Evolutionary conservation across 2,888 invertebrate species (phyloP).

Genomic region (Drosophila setosimentum): DNA sequence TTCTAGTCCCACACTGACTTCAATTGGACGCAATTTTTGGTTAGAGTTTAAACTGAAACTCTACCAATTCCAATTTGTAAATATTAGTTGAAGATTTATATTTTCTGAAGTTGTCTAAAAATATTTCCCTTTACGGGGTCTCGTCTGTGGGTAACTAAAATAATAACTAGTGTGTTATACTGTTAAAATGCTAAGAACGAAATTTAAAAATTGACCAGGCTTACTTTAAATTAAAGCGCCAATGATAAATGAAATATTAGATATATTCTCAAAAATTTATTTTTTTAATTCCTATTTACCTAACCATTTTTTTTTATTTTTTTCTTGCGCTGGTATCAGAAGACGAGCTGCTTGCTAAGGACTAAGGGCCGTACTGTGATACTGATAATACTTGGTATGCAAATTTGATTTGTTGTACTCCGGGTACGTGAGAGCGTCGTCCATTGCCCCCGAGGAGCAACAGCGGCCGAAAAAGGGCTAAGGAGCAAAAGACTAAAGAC

Average conservation of each 20-base stretch:
- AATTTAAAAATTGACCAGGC: background rate
- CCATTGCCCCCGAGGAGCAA: constrained; percentile 48
- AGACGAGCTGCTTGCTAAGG: constrained; percentile 18
- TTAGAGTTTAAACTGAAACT: no score
- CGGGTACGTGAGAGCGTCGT: constrained; percentile 64
- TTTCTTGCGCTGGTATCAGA: constrained; percentile 11
- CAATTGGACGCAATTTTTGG: no score
- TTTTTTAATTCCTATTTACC: constrained; percentile 10
- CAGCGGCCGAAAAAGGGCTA: constrained; percentile 10
- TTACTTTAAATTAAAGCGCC: background rate
- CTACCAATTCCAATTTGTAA: background rate
- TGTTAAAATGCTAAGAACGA: background rate
- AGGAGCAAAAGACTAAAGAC: constrained; percentile 39
- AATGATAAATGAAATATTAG: background rate
- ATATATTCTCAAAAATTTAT: constrained; percentile 1
- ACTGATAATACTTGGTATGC: constrained; percentile 83
- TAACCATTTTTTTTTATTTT: background rate
- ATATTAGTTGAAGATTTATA: background rate
- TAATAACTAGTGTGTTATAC: background rate
- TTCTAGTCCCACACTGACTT: background rate
- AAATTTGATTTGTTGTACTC: constrained; percentile 83
- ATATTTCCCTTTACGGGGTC: background rate
- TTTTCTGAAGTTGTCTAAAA: background rate
- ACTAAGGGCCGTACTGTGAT: constrained; percentile 53
- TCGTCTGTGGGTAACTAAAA: background rate